Base-by-base conservation (phyloP, 2,797 vertebrate genomes). In the Erithacus rubecula region DNA sequence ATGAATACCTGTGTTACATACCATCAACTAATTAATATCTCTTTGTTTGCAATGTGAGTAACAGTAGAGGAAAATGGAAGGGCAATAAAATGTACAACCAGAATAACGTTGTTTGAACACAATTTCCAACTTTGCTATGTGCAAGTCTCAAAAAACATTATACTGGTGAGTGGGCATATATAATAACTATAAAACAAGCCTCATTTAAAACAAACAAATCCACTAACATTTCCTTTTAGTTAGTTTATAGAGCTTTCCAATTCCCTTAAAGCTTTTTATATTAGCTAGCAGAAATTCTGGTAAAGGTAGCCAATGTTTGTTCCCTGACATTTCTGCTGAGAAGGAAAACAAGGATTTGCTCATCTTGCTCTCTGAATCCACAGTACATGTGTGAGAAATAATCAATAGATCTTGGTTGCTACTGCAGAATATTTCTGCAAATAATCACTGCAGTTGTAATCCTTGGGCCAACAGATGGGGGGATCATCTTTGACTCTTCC, bases 281-380 rank as follows among this genome's bases (percentile, higher is more conserved):
- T 84, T 46, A 81, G 23, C 59, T 49, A 93, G 18, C 34, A 89
- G 55, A 85, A 95, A 69, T 72, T 68, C 91, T 69, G 15, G 55
- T 87, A 75, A 83, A 88, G 60, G 69, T 92, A 94, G 85, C 55
- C 83, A 93, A 16, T 79, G 41, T 94, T 96, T 95, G 76, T 90
- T 92, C 77, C 56, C 34, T 93, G 86, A 92, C 83, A 92, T 94
- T 95, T 95, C 83, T 90, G 67, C 71, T 55, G 56, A 88, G 80
- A 92, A 91, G 55, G 34, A 95, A 93, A 91, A 72, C 69, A 92
- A 85, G 87, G 89, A 86, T 95, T 95, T 93, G 69, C 63, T 91
- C 91, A 83, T 91, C 76, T 91, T 10, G 8, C 47, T 70, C 60
- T 84, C 69, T 58, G 65, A 94, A 90, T 91, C 89, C 90, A 59